Percentiles rank a stretch among this genome's conserved stretches.
Evolutionary conservation across 2,888 invertebrate species (phyloP).

Genomic region (Macropis europaea): DNA sequence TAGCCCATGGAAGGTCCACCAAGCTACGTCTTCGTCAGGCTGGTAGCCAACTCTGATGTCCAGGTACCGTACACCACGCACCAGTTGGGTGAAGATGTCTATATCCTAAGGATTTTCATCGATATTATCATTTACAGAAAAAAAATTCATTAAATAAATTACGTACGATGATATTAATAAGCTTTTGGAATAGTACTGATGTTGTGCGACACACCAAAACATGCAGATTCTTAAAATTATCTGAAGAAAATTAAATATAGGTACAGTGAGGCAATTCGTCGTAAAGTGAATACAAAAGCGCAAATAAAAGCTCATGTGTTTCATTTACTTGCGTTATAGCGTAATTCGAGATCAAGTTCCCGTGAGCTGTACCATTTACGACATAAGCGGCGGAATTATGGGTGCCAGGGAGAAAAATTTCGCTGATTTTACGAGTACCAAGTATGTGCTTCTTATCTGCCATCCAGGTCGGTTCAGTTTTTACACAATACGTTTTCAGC

Average conservation of each 20-base stretch:
- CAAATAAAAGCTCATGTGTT: neutral
- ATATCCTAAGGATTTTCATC: conserved; percentile 80
- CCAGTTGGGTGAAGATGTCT: conserved; percentile 82
- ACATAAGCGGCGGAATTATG: conserved; percentile 85
- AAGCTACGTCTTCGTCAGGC: conserved; percentile 72
- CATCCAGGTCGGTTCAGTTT: conserved; percentile 83
- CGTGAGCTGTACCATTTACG: conserved; percentile 46
- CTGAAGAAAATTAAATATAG: no score
- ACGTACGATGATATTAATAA: no score
- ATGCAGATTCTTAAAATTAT: no score
- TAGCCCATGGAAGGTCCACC: conserved; percentile 82
- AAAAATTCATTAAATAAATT: neutral
- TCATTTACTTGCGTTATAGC: conserved; percentile 80
- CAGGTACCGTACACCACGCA: conserved; percentile 83
- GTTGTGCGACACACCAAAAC: no score
- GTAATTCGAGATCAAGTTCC: conserved; percentile 80
- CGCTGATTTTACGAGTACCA: conserved; percentile 80
- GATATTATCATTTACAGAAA: neutral
- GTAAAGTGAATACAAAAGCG: no score
- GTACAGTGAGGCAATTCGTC: no score
- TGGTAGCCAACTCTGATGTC: conserved; percentile 83
- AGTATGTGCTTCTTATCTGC: conserved; percentile 79
- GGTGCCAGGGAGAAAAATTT: conserved; percentile 86
- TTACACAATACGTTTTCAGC: conserved; percentile 80
- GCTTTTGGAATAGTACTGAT: no score